phyloP scores from a whole-genome alignment of 1,140 invertebrate species.

The Penaeus chinensis region DNA sequence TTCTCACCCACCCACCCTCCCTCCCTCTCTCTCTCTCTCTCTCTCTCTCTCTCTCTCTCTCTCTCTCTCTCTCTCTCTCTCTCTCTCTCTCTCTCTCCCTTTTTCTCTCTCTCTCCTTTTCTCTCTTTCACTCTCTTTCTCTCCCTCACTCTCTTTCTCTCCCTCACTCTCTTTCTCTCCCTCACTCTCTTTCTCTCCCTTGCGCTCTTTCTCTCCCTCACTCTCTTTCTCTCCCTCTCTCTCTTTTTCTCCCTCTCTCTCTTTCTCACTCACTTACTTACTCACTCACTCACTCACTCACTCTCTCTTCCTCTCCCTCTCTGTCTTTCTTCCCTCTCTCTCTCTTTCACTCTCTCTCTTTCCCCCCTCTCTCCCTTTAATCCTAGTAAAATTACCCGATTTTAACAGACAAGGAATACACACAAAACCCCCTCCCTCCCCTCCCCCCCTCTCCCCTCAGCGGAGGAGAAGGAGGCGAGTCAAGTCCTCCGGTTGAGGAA shows the following conservation, averaged over 20 bases:
- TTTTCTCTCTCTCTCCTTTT: not conserved
- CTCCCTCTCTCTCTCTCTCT: conserved; percentile 1
- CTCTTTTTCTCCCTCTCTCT: not conserved
- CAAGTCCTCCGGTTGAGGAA: too few species aligned
- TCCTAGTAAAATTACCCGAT: not conserved
- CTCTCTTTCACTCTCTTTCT: not conserved
- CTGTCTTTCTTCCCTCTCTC: not conserved
- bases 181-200: not conserved
- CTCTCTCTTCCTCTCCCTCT: not conserved
- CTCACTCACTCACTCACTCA: not conserved
- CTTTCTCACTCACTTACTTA: not conserved
- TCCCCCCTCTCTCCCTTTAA: not conserved
- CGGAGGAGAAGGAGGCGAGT: too few species aligned
- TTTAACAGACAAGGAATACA: not conserved
- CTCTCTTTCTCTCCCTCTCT: not conserved
- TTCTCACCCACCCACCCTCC: not conserved
- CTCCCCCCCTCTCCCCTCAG: not conserved
- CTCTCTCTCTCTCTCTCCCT: too few species aligned
- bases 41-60: conserved; percentile 7
- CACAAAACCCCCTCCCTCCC: too few species aligned
- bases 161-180: not conserved
- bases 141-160: not conserved
- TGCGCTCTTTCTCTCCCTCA: not conserved
- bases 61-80: not conserved
- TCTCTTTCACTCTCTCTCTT: not conserved